phyloP scores from a whole-genome alignment of 2,113 vertebrate genomes.

The Gila orcuttii region DNA sequence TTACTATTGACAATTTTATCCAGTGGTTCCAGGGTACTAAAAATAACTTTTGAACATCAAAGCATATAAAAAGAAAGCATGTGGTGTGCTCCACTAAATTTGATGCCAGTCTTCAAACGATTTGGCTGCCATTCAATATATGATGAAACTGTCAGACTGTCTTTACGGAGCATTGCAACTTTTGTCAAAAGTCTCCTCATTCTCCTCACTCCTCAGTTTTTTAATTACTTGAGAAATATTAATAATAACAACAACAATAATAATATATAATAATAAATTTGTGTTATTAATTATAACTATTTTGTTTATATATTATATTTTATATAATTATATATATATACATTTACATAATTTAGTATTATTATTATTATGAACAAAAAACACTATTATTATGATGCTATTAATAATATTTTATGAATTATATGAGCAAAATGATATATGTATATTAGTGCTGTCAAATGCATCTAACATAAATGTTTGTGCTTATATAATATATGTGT shows the following conservation, averaged over 20 bases:
- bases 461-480: too few species aligned
- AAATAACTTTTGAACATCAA: conserved; percentile 5
- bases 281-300: neutral
- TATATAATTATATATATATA: too few species aligned
- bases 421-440: too few species aligned
- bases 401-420: too few species aligned
- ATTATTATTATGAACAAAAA: too few species aligned
- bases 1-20: conserved; percentile 2
- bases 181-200: neutral
- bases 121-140: neutral
- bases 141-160: conserved; percentile 19
- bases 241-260: neutral
- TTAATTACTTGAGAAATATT: neutral
- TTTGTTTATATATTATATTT: too few species aligned
- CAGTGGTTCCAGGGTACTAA: neutral
- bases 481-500: too few species aligned
- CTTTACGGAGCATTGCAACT: neutral
- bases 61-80: conserved; percentile 1
- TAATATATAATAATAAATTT: neutral
- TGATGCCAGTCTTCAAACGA: conserved; percentile 33
- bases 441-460: too few species aligned
- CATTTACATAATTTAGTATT: too few species aligned
- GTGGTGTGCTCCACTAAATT: neutral
- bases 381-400: too few species aligned
- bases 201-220: neutral